Conservation (phyloP, 2,113 vertebrate species). For the Pampusana beccarii region DNA sequence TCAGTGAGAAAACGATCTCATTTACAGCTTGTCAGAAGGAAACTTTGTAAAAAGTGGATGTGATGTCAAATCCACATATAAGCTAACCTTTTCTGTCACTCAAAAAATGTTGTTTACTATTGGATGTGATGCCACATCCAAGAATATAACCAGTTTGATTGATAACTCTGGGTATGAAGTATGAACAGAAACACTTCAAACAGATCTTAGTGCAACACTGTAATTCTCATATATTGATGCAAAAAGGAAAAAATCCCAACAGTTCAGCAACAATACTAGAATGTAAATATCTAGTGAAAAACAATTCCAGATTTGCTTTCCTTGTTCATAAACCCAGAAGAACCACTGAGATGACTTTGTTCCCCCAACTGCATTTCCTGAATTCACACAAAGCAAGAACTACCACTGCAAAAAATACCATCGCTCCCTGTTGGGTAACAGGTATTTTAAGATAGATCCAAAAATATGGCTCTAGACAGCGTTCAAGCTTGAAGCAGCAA, state of each 20-base stretch:
- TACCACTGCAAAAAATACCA: neutral
- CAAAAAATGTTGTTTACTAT: conserved; percentile 17
- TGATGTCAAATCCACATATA: neutral
- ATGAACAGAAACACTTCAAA: conserved; percentile 17
- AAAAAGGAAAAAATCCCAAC: neutral
- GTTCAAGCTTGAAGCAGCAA: neutral
- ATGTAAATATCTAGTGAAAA: neutral
- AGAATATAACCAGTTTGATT: neutral
- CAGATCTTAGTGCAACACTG: neutral
- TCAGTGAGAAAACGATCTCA: neutral
- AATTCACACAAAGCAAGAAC: neutral
- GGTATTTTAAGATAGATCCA: neutral
- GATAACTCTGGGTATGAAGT: neutral
- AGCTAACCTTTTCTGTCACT: conserved; percentile 26
- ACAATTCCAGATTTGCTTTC: neutral
- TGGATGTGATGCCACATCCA: neutral
- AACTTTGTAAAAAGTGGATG: neutral
- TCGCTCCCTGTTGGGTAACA: neutral
- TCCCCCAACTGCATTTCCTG: neutral
- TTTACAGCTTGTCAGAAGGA: conserved; percentile 15
- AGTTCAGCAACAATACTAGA: neutral
- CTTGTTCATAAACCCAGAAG: neutral
- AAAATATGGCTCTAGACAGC: neutral
- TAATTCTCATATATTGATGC: neutral
- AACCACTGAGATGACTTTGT: neutral